These are phyloP conservation scores for Aratinga solstitialis DNA, from an alignment of 2,797 vertebrate genomes.

Conservation along the genomic window DNA sequence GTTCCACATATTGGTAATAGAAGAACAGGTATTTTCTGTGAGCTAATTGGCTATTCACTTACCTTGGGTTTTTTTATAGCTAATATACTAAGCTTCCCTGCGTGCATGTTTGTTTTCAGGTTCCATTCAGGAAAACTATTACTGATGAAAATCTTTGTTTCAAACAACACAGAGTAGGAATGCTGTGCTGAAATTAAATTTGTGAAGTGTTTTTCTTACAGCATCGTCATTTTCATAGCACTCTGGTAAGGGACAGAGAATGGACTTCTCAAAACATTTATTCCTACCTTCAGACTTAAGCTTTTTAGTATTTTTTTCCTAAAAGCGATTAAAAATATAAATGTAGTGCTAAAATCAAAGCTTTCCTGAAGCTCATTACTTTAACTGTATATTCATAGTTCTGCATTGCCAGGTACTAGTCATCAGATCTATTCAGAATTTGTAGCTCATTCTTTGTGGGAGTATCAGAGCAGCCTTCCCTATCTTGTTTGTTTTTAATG, in stretches of 20 bases:
- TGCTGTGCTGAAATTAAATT: not conserved
- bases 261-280: not conserved
- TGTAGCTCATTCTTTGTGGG: not conserved
- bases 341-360: not conserved
- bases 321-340: not conserved
- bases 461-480: not conserved
- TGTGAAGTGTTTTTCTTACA: not conserved
- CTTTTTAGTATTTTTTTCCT: not conserved
- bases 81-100: not conserved
- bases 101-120: not conserved
- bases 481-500: not conserved
- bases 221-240: not conserved
- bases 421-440: not conserved
- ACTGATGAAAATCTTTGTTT: slow-evolving; percentile 42
- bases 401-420: not conserved
- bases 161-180: not conserved
- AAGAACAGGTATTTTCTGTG: not conserved
- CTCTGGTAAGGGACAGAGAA: not conserved
- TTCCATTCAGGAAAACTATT: slow-evolving; percentile 21
- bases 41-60: not conserved
- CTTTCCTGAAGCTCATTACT: not conserved
- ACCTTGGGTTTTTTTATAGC: not conserved
- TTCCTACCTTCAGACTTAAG: not conserved
- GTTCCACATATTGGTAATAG: not conserved
- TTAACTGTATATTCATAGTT: not conserved